Evolutionary conservation across 2,888 invertebrate genomes (phyloP).

Genomic region (Drosophila paranaensis): DNA sequence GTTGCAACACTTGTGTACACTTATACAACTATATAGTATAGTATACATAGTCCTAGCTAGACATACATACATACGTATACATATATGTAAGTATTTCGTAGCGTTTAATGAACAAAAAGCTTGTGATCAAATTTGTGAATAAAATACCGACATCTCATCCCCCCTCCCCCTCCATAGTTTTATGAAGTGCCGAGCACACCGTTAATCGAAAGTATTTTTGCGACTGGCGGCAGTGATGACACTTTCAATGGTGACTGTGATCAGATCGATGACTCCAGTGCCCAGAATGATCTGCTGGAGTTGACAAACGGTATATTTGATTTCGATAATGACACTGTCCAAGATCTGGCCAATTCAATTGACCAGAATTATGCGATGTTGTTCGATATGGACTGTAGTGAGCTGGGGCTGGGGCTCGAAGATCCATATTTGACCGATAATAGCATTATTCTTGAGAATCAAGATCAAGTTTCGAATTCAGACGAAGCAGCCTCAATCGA

Average conservation of each 20-base stretch:
- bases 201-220: slow-evolving; percentile 61
- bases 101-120: slow-evolving; percentile 48
- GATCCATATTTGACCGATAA: slow-evolving; percentile 18
- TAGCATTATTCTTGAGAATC: slow-evolving; percentile 20
- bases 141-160: slow-evolving; percentile 67
- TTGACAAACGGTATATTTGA: slow-evolving; percentile 49
- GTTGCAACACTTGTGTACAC: slow-evolving; percentile 3
- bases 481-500: slow-evolving; percentile 12
- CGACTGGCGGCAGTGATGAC: slow-evolving; percentile 37
- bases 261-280: slow-evolving; percentile 8
- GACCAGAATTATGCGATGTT: slow-evolving; percentile 55
- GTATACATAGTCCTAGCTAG: slow-evolving; percentile 50
- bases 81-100: slow-evolving; percentile 50
- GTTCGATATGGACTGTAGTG: slow-evolving; percentile 53
- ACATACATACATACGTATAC: slow-evolving; percentile 29
- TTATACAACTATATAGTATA: slow-evolving; percentile 26
- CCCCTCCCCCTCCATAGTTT: slow-evolving; percentile 56
- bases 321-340: slow-evolving; percentile 43
- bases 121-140: slow-evolving; percentile 71
- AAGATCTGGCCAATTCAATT: slow-evolving; percentile 50
- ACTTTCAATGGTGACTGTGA: slow-evolving; percentile 34
- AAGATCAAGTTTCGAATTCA: slow-evolving; percentile 18
- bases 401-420: slow-evolving; percentile 41
- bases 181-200: slow-evolving; percentile 57
- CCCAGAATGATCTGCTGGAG: slow-evolving; percentile 38